A percentile compares a stretch with the other conserved stretches of the same genome.
These are phyloP conservation scores for Kuschelorhynchus macadamiae DNA, from an alignment of 2,888 invertebrate species.

Conservation along the genomic window DNA sequence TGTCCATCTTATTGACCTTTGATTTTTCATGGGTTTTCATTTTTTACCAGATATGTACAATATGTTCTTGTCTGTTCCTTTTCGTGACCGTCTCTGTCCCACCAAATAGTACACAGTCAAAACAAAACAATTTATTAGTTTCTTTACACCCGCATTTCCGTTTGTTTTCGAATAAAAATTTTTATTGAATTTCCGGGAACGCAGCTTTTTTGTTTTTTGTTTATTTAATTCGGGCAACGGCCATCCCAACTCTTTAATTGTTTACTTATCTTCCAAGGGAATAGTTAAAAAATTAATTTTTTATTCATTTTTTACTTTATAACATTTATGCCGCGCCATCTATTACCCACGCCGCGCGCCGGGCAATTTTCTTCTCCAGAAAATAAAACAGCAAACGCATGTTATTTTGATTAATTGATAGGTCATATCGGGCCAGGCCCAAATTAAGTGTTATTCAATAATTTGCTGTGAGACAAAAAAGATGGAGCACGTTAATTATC, in stretches of 20 bases:
- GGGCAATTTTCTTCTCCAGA: too few species aligned
- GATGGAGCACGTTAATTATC: too few species aligned
- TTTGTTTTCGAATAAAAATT: background rate
- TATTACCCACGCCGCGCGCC: too few species aligned
- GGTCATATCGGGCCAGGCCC: too few species aligned
- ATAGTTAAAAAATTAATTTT: background rate
- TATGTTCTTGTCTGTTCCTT: too few species aligned
- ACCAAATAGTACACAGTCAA: background rate
- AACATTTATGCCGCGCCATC: too few species aligned
- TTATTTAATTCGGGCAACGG: conserved; percentile 3
- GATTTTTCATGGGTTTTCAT: conserved; percentile 43
- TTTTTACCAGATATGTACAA: conserved; percentile 35
- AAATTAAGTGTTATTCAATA: too few species aligned
- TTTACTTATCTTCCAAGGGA: background rate
- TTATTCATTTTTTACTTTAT: background rate
- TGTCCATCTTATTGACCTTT: conserved; percentile 34
- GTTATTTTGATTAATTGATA: too few species aligned
- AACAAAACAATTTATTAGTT: background rate
- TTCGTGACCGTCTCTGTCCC: background rate
- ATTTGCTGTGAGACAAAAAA: too few species aligned
- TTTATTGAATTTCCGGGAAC: background rate
- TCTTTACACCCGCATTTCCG: background rate
- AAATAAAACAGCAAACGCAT: too few species aligned
- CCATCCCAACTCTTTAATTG: background rate
- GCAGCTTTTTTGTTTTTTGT: background rate